Evolutionary conservation across 2,113 vertebrate species (phyloP).

Genomic region (Coptodon rendalli): DNA sequence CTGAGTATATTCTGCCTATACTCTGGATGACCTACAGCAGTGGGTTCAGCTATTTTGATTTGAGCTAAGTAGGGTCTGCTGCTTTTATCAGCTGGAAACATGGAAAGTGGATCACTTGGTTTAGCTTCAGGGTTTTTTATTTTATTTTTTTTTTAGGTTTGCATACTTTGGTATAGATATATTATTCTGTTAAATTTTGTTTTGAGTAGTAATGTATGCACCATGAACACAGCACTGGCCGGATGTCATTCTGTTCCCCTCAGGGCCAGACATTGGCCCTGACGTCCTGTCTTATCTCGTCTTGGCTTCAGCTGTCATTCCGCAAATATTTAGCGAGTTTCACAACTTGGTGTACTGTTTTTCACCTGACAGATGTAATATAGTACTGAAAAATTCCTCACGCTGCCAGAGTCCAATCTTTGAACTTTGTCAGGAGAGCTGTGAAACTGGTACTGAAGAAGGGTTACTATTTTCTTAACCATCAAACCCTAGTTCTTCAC

Average conservation of each 20-base stretch:
- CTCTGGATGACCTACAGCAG: not conserved
- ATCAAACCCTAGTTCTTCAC: not conserved
- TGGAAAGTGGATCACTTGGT: not conserved
- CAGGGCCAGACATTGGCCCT: not conserved
- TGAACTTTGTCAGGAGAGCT: not conserved
- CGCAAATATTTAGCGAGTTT: not conserved
- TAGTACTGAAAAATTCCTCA: not conserved
- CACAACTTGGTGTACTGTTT: not conserved
- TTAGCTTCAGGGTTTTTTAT: not conserved
- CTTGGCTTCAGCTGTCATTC: not conserved
- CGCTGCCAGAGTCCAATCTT: not conserved
- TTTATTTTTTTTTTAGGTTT: not conserved
- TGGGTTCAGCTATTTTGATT: not conserved
- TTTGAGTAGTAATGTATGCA: not conserved
- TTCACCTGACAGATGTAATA: not conserved
- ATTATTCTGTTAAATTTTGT: not conserved
- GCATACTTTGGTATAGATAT: not conserved
- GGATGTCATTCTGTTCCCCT: not conserved
- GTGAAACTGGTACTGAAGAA: not conserved
- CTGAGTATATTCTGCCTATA: not conserved
- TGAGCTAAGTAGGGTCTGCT: not conserved
- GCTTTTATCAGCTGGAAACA: not conserved
- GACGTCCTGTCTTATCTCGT: not conserved
- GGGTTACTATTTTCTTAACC: not conserved
- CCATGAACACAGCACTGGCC: not conserved